Evolutionary conservation across 2,888 invertebrate genomes (phyloP).

Genomic region (Thumatha senex): DNA sequence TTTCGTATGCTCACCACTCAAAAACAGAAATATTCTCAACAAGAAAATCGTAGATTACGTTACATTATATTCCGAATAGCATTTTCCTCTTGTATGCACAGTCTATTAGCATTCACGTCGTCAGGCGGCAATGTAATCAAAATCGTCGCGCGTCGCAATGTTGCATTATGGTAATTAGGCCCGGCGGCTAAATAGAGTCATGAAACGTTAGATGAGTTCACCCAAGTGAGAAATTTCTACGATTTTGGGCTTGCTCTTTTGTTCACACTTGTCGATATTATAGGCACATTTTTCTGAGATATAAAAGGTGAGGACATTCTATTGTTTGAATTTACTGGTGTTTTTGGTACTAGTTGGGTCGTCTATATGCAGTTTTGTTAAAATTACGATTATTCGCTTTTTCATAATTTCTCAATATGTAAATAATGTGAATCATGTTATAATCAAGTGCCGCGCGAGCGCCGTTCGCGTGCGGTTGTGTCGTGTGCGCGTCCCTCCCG

Average conservation of each 20-base stretch:
- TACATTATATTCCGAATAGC: slow-evolving; percentile 44
- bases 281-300: not conserved
- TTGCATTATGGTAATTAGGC: slow-evolving; percentile 69
- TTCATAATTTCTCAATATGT: too few species aligned
- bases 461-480: too few species aligned
- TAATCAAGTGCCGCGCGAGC: too few species aligned
- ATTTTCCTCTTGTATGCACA: slow-evolving; percentile 44
- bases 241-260: slow-evolving; percentile 19
- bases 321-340: not conserved
- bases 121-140: slow-evolving; percentile 65
- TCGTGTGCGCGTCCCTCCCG: too few species aligned
- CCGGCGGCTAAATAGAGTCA: slow-evolving; percentile 55
- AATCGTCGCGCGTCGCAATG: slow-evolving; percentile 62
- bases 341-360: too few species aligned
- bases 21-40: not conserved
- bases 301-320: not conserved
- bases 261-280: not conserved
- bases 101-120: slow-evolving; percentile 60
- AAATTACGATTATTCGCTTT: too few species aligned
- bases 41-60: slow-evolving; percentile 27
- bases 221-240: slow-evolving; percentile 39
- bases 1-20: not conserved
- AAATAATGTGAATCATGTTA: too few species aligned
- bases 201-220: slow-evolving; percentile 54
- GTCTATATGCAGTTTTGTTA: too few species aligned